Evolutionary conservation across 2,888 invertebrate genomes (phyloP), one percentile per base, ranked within the genome.

Genomic region (Sympetrum striolatum): DNA sequence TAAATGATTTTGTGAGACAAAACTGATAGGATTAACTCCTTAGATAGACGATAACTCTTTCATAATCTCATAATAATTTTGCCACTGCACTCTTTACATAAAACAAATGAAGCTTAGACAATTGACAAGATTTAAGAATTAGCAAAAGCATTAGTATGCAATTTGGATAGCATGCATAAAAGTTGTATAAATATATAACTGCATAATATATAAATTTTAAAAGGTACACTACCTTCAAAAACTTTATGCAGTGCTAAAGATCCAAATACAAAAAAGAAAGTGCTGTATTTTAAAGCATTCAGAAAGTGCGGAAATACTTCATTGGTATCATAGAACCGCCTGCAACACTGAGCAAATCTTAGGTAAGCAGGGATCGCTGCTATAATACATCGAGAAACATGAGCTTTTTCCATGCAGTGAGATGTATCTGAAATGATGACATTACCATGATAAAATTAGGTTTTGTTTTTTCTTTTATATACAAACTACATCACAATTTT

Each of bases 201-300:
- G 10, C 5, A 44, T 44, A 44, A 44, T 44, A 5, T 44, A 44
- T 44, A 44, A 44, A 44, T 44, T 8, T 44, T 44, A 53, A 53
- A 53, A 53, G 4, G 18, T 58, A 80, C 92, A 93, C 94, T 93
- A 96, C 96, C 95, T 93, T 95, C 95, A 92, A 96, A 96, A 90
- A 96, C 94, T 86, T 95, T 95, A 92, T 96, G 95, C 4, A 98
- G 94, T 0, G 97, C 97, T 5, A 96, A 95, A 93, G 98, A 98
- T 53, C 98, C 95, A 18, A 99, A 98, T 6, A 99, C 99, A 92
- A 99, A 96, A 95, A 99, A 99, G 0, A 99, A 98, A 0, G 99
- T 98, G 0, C 98, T 97, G 94, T 99, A 99, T 94, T 99, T 99
- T 91, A 98, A 98, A 3, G 99, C 99, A 94, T 99, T 99, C 2